Base-by-base conservation (phyloP, 2,797 vertebrate species). In the Oreonectes daqikongensis region DNA sequence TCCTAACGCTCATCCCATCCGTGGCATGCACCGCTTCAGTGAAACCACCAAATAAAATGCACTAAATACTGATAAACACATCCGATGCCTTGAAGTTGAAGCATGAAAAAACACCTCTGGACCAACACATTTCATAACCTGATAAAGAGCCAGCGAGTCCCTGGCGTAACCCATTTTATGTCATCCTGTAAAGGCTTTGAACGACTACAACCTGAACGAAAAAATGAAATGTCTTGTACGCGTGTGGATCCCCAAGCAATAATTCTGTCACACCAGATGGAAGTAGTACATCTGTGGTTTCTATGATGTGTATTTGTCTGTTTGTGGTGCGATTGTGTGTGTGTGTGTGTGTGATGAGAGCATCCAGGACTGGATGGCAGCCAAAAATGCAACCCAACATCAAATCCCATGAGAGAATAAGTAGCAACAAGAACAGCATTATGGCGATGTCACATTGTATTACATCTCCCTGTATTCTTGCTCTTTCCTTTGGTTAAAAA, bases 261-360 rank as follows among this genome's bases (percentile, higher is more conserved):
- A 50, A 73, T 71, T 65, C 80, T 40, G 70, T 80, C 84, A 81
- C 68, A 81, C 3, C 60, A 75, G 69, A 77, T 64, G 78, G 75
- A 57, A 72, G 84, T 86, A 46, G 53, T 71, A 65, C 65, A 79
- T 81, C 86, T 87, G 81, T 72, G 79, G 40, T 30, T 72, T 79
- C 26, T 4, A 75, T 79, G 79, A 71, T 79, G 74, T 79, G 0
- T 80, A 64, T 72, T 66, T 69, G 30, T 74, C 48, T 78, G 78
- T 55, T 66, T 69, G 67, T 79, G 68, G 22, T 63, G 35, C 20
- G 24, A 44, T 14, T 55, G 42, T 48, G 57, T 61, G 57, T 35
- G 24, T 70, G 72, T 57, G 57, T 65, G 52, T 71, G 65, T 67
- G 46, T 70, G 66, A 35, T 32, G 55, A 65, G 60, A 75, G 32